A percentile compares a stretch with the other conserved stretches of the same genome.
These are phyloP conservation scores for Argyrosomus japonicus DNA, from an alignment of 2,113 vertebrate genomes.

Conservation along the genomic window DNA sequence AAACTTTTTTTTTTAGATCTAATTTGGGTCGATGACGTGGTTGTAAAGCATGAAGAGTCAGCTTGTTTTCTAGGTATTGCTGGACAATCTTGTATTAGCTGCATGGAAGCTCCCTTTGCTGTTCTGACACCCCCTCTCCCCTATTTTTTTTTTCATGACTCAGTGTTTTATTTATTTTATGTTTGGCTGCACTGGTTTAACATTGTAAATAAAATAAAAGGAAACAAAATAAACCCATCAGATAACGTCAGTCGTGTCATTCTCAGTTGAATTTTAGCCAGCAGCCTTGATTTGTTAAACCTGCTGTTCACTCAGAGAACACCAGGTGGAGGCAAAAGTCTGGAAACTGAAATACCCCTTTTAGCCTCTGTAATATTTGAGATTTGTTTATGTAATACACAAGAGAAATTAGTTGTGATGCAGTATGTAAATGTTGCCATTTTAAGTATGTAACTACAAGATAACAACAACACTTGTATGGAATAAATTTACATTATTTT, in stretches of 20 bases:
- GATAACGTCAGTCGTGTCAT: background rate
- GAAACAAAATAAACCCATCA: constrained; percentile 25
- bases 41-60: constrained; percentile 67
- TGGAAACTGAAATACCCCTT: background rate
- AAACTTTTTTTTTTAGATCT: constrained; percentile 7
- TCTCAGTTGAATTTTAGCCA: background rate
- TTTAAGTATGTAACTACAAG: background rate
- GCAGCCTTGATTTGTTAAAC: background rate
- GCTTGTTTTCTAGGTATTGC: constrained; percentile 75
- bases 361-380: too few species aligned
- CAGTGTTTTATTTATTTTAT: constrained; percentile 76
- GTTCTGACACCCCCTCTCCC: constrained; percentile 34
- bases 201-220: constrained; percentile 76
- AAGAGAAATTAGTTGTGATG: background rate
- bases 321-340: constrained; percentile 36
- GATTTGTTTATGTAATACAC: background rate
- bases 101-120: constrained; percentile 73
- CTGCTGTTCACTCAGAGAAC: constrained; percentile 43
- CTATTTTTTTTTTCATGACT: constrained; percentile 41
- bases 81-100: constrained; percentile 83
- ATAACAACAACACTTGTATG: background rate
- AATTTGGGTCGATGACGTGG: constrained; percentile 19
- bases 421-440: background rate
- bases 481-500: constrained; percentile 1
- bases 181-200: constrained; percentile 73